Base-by-base conservation (phyloP, 2,797 vertebrate species). In the Siniperca undulata region DNA sequence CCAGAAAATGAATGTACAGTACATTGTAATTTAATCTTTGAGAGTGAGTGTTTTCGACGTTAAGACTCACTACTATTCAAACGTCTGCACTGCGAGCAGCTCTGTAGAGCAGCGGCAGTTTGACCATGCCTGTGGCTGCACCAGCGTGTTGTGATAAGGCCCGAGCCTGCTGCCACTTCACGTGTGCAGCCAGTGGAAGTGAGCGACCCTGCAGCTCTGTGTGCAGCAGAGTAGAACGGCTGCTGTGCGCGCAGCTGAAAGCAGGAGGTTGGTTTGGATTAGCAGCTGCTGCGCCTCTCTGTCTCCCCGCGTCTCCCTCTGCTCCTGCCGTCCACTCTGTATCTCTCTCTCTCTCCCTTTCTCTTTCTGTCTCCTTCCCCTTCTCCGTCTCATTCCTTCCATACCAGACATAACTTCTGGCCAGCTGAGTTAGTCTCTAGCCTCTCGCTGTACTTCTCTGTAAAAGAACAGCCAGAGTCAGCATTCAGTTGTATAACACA, bases 321-420 rank as follows among this genome's bases (percentile, higher is more conserved):
- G 38, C 62, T 24, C 36, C 50, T 62, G 60, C 55, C 67, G 34
- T 42, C 46, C 34, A 4, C 59, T 60, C 10, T 14, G 38, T 74
- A n/a, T 42, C 46, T 52, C 42, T n/a, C n/a, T 62, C 66, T 70
- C 55, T 79, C 74, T 67, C 66, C 1, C 61, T 77, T 16, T 71
- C 71, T 66, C 53, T 70, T 22, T 74, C 70, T 58, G 48, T 65
- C 64, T 85, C 65, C 74, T 61, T 61, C 27, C 38, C 64, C n/a
- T 46, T 71, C 76, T 34, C 20, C 2, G 8, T 74, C 76, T 80
- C 88, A 83, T 91, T 90, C 88, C 73, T 90, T 68, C 83, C 91
- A 91, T 90, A 88, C 88, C 91, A 92, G 86, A 91, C 90, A 90
- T 92, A 89, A 72, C 88, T 91, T 80, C 71, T 89, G 81, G 86